Conservation (phyloP, 2,797 vertebrate species). For the Sternarchorhynchus goeldii region DNA sequence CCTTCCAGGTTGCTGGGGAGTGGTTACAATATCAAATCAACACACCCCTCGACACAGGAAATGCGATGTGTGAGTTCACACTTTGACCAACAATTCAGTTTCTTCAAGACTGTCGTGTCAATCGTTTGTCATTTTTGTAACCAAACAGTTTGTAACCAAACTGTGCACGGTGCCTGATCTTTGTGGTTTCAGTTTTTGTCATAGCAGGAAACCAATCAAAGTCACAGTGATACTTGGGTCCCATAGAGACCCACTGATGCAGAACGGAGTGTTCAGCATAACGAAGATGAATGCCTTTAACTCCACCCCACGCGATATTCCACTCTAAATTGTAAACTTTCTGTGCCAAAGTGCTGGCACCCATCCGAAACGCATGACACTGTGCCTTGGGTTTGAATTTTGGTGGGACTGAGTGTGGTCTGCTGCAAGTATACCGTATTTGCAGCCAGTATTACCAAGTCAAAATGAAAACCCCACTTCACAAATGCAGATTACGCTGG, state of each 20-base stretch:
- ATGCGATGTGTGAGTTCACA: constrained; percentile 77
- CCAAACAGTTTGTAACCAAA: neutral
- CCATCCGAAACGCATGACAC: neutral
- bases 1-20: constrained; percentile 88
- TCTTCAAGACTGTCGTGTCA: too few species aligned
- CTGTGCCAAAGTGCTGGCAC: neutral
- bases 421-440: too few species aligned
- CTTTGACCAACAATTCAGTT: neutral
- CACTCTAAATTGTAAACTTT: neutral
- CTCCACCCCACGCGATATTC: neutral
- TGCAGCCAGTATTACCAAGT: too few species aligned
- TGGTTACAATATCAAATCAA: constrained; percentile 88
- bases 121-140: too few species aligned
- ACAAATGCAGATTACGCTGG: too few species aligned
- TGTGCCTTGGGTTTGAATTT: neutral
- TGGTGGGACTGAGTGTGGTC: too few species aligned
- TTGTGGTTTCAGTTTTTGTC: constrained; percentile 3
- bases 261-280: neutral
- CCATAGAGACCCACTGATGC: constrained; percentile 16
- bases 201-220: neutral
- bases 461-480: too few species aligned
- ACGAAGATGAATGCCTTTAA: neutral
- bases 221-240: neutral
- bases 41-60: constrained; percentile 78
- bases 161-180: neutral